Base-by-base conservation (phyloP, 1,140 invertebrate species). In the Nymphalis io region DNA sequence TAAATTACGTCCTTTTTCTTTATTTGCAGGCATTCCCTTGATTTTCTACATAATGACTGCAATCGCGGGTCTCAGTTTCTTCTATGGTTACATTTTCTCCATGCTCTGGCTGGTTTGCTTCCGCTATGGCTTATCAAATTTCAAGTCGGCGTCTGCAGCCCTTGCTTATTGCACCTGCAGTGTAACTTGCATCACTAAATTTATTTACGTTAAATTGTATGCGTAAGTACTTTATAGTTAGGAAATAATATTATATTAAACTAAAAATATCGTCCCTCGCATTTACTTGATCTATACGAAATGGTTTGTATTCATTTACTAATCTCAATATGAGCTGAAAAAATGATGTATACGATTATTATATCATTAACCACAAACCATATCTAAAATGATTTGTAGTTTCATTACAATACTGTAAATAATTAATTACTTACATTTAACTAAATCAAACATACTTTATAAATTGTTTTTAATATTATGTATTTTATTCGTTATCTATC, bases 91-190 rank as follows among this genome's bases (percentile, higher is more conserved):
- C n/a, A n/a, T 58, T 2, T 23, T 65, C 13, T 65, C 63, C 2
- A 42, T 57, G 51, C 0, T 72, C 1, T 83, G 79, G 78, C 81
- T 79, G 51, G 71, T 83, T 16, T 76, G 74, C 53, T 60, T 71
- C 53, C 55, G 65, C 6, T 76, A 72, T 23, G 63, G 21, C 6
- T 62, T 69, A 8, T 69, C 71, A 0, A 73, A 84, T 40, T 12
- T 77, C 38, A 44, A 79, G 0, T 66, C 73, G 0, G 74, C 70
- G 10, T 70, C 78, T 15, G 70, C 82, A 3, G 60, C 78, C 0
- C 61, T 82, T 5, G 82, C 83, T 0, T 51, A 85, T 3, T 64
- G 67, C 3, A 38, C 76, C 6, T 77, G 73, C 60, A 83, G 79
- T 42, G 55, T 72, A 18, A 78, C 80, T 6, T 76, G 74, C 0